phyloP scores from a whole-genome alignment of 2,888 invertebrate species.

The Morpho achilles region DNA sequence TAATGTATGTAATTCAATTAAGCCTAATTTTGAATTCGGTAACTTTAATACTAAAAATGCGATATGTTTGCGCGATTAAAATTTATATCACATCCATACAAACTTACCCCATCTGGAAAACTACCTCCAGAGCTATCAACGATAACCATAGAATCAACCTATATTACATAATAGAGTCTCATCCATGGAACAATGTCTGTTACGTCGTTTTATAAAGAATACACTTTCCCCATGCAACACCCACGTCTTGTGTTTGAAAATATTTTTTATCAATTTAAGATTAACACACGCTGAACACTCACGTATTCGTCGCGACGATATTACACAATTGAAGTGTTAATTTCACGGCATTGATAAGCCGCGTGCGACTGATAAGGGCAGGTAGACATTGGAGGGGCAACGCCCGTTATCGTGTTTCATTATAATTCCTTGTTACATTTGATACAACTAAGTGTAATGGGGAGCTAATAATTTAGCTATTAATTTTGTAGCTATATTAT shows the following conservation, averaged over 20 bases:
- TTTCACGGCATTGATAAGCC: constrained; percentile 36
- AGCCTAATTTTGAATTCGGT: no score
- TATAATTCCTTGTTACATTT: constrained; percentile 9
- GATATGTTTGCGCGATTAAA: neutral
- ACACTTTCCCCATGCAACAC: constrained; percentile 5
- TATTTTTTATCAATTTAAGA: constrained; percentile 15
- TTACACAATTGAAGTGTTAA: constrained; percentile 28
- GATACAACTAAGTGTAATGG: no score
- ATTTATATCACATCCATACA: neutral
- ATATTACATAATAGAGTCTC: constrained; percentile 1
- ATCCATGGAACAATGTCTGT: constrained; percentile 8
- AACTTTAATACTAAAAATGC: no score
- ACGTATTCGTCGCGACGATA: constrained; percentile 19
- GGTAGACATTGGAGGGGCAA: constrained; percentile 29
- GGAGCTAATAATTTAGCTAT: no score
- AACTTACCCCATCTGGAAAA: constrained; percentile 21
- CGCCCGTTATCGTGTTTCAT: constrained; percentile 27
- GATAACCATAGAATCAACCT: constrained; percentile 19
- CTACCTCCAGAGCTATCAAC: constrained; percentile 15
- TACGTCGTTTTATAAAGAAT: constrained; percentile 6
- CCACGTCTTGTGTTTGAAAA: constrained; percentile 16
- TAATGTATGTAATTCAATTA: no score
- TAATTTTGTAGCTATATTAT: no score
- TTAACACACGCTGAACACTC: constrained; percentile 15
- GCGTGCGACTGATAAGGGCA: constrained; percentile 36